Percentiles rank a stretch among this genome's conserved stretches.
These are phyloP conservation scores for Torymus auratus DNA, from an alignment of 2,888 invertebrate species.

Conservation along the genomic window DNA sequence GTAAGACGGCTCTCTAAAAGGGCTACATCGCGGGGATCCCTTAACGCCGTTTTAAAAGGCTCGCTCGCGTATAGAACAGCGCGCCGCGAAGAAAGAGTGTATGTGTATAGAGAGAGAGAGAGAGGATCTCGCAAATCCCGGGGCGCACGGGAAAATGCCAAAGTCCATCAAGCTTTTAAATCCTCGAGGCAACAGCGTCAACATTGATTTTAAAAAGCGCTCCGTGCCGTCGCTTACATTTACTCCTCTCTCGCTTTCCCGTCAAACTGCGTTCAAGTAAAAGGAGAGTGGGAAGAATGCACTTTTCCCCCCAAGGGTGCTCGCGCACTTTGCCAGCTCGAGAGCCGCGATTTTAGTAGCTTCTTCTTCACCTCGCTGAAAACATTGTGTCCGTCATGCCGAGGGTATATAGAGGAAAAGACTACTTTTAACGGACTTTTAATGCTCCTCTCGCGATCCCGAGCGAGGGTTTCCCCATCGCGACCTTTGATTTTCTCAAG, in stretches of 20 bases:
- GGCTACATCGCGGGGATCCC: too few species aligned
- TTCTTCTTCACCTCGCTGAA: conserved; percentile 20
- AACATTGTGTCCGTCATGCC: conserved; percentile 41
- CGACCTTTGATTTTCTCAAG: too few species aligned
- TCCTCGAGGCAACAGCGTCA: conserved; percentile 46
- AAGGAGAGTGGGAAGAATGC: conserved; percentile 22
- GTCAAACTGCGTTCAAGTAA: conserved; percentile 23
- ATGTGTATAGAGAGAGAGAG: background rate
- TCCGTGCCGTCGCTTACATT: conserved; percentile 43
- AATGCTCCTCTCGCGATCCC: conserved; percentile 13
- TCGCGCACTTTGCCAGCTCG: conserved; percentile 25
- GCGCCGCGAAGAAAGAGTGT: background rate
- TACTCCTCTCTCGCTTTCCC: background rate
- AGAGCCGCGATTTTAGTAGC: conserved; percentile 35
- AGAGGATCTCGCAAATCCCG: conserved; percentile 13
- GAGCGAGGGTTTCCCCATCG: too few species aligned
- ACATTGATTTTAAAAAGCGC: conserved; percentile 53
- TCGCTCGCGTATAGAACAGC: background rate
- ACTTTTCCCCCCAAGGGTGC: conserved; percentile 9
- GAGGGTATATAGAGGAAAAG: background rate
- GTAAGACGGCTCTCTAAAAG: background rate
- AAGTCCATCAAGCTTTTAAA: conserved; percentile 45
- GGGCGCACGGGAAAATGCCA: background rate
- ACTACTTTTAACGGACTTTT: conserved; percentile 53
- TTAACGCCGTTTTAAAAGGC: background rate